These are phyloP conservation scores for Apolygus lucorum DNA, from an alignment of 1,140 invertebrate genomes.

Conservation along the genomic window DNA sequence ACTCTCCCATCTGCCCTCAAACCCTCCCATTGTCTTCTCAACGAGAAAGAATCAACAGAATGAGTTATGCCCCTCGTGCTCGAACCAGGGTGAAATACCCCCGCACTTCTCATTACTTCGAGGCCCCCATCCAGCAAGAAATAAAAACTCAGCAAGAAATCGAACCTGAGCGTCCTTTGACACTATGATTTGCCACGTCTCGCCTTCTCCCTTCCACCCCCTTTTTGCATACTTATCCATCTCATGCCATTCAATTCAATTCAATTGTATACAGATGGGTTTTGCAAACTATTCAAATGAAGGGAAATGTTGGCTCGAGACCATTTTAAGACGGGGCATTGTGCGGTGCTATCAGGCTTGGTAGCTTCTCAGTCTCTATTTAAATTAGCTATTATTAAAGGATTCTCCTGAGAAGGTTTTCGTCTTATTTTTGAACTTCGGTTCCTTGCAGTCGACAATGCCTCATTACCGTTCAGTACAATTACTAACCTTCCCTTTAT, in stretches of 20 bases:
- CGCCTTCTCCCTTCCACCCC: neutral
- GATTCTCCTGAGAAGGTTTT: neutral
- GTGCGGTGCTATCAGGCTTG: neutral
- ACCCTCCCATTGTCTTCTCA: neutral
- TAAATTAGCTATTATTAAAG: neutral
- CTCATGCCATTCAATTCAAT: neutral
- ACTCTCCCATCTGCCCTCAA: neutral
- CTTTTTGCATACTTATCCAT: neutral
- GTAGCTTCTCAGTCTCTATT: neutral
- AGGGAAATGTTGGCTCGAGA: neutral
- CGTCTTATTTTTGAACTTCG: neutral
- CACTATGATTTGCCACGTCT: neutral
- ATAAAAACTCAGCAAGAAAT: too few relatives aligned
- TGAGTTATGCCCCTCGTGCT: neutral
- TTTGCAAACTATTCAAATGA: neutral
- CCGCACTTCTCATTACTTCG: neutral
- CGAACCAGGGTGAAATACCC: neutral
- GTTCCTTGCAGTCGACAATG: too few relatives aligned
- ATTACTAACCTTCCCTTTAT: too few relatives aligned
- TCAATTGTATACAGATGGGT: conserved; percentile 1
- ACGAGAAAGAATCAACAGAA: neutral
- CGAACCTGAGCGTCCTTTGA: neutral
- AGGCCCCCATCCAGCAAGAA: neutral
- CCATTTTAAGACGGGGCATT: neutral
- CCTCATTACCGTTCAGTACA: too few relatives aligned